A percentile compares a stretch with the other conserved stretches of the same genome.
Evolutionary conservation across 1,140 invertebrate genomes (phyloP).

Genomic region (Parasteatoda tepidariorum): DNA sequence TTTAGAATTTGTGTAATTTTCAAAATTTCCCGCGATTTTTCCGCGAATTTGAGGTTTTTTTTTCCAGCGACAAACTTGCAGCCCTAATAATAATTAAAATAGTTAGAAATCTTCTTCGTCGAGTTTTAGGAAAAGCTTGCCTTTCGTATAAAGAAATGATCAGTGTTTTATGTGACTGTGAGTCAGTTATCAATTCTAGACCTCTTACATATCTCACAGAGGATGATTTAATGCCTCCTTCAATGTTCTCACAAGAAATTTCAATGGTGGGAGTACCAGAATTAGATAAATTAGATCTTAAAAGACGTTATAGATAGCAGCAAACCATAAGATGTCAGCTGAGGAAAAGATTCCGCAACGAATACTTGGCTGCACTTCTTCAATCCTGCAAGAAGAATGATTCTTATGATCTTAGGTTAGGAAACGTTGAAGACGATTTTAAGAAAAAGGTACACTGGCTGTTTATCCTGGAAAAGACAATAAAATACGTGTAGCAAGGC

Average conservation of each 20-base stretch:
- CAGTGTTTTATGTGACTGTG: conserved; percentile 2
- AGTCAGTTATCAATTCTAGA: conserved; percentile 64
- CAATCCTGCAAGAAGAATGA: no score
- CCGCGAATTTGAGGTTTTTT: no score
- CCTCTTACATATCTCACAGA: conserved; percentile 18
- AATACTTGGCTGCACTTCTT: conserved; percentile 24
- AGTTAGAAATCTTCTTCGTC: no score
- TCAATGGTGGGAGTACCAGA: background rate
- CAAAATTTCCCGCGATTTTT: no score
- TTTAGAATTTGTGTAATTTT: no score
- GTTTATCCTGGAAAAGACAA: no score
- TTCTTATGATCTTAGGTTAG: no score
- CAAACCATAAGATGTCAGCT: background rate
- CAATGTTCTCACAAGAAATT: background rate
- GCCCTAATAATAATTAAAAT: no score
- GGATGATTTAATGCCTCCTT: conserved; percentile 20
- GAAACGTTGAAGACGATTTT: no score
- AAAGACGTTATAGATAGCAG: background rate
- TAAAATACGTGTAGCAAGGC: no score
- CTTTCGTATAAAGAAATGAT: conserved; percentile 37
- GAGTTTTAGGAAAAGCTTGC: conserved; percentile 1
- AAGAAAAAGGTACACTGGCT: no score
- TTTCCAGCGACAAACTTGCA: no score
- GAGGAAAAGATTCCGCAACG: conserved; percentile 15
- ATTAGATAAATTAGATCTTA: background rate